A percentile compares a stretch with the other conserved stretches of the same genome.
Conservation (phyloP, 1,140 invertebrate species). For the Magallana ariakensis region DNA sequence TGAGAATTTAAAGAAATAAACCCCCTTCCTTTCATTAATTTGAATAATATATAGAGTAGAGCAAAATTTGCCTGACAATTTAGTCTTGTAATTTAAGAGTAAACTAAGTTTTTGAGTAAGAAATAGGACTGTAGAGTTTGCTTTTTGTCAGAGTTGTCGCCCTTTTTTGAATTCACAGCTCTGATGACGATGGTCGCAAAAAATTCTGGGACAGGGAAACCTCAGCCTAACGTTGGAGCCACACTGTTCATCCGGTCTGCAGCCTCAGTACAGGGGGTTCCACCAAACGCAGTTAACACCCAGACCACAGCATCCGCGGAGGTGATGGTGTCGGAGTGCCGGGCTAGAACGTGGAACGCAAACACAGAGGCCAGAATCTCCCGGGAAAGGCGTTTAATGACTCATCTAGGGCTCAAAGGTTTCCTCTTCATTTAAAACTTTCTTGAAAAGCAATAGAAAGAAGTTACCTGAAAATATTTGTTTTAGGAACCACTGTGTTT, state of each 20-base stretch:
- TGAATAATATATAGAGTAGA: too few relatives aligned
- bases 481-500: too few relatives aligned
- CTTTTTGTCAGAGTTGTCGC: not conserved
- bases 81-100: too few relatives aligned
- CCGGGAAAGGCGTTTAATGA: constrained; percentile 71
- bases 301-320: not conserved
- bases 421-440: not conserved
- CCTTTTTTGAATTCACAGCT: constrained; percentile 54
- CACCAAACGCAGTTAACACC: not conserved
- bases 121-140: too few relatives aligned
- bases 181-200: constrained; percentile 72
- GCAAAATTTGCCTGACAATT: too few relatives aligned
- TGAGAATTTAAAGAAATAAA: too few relatives aligned
- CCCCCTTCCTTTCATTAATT: too few relatives aligned
- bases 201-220: constrained; percentile 56
- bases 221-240: constrained; percentile 62
- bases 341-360: constrained; percentile 13
- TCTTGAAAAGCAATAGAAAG: too few relatives aligned
- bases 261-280: not conserved
- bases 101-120: not conserved
- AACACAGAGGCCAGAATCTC: constrained; percentile 54
- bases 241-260: constrained; percentile 64
- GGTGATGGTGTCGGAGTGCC: constrained; percentile 29
- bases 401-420: constrained; percentile 76
- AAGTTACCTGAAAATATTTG: too few relatives aligned